Evolutionary conservation across 2,113 vertebrate genomes (phyloP), one percentile per base, ranked within the genome.

Genomic region (Clinocottus analis): DNA sequence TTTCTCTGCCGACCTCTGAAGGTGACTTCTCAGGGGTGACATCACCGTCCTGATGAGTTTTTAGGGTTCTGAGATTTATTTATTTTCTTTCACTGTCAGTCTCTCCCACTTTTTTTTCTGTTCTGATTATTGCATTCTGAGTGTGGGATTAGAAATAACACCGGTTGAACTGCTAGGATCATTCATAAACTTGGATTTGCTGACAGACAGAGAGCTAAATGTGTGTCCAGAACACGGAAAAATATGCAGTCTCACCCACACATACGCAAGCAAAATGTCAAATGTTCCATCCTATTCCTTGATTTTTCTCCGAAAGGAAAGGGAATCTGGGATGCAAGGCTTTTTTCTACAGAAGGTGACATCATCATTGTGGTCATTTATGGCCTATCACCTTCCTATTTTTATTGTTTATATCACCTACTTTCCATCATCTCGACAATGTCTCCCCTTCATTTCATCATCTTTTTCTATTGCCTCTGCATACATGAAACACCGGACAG

Each of bases 381-480:
- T 41, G 63, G 64, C 78, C 75, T 13, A 35, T 55, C 76, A 17
- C 65, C 41, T 17, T 79, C 21, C 5, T 13, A n/a, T 83, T 83
- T 88, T 9, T 80, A 86, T 77, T 81, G 81, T 85, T 80, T 39
- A 70, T 53, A 70, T 77, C 62, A 74, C 33, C 43, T 71, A 49
- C 65, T 82, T 86, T 85, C 71, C 64, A 82, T 79, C 87, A 84
- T 74, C 62, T 75, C 56, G 10, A 75, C 70, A 72, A 33, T 71
- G 62, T 41, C 3, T 39, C 74, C 49, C 51, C 51, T 56, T 25
- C 19, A 31, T 83, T 81, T 80, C 76, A 85, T 86, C 77, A 85
- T 29, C 61, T 19, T 1, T 9, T 72, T 62, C 75, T 63, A 35
- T 39, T 72, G 19, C 7, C 37, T 8, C 19, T 21, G 31, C 33